A percentile compares a stretch with the other conserved stretches of the same genome.
Evolutionary conservation across 2,888 invertebrate species (phyloP).

Genomic region (Oxystoma pomonae): DNA sequence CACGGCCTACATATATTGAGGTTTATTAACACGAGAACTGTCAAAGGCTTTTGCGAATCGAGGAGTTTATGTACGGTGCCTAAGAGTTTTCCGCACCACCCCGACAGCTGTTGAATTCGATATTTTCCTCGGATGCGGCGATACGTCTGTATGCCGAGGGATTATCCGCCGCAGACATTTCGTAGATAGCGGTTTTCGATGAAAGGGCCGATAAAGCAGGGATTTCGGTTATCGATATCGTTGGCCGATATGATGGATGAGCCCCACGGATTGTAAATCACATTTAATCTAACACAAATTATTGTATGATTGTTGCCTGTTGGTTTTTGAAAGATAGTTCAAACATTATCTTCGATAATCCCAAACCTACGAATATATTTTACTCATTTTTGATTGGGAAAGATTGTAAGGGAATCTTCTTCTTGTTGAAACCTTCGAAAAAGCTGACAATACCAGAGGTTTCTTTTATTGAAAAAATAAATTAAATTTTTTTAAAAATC

Average conservation of each 20-base stretch:
- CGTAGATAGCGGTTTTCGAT: conserved; percentile 44
- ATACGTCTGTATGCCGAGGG: conserved; percentile 36
- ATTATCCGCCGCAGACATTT: conserved; percentile 44
- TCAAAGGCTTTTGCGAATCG: no score
- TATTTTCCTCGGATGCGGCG: neutral
- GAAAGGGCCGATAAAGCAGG: conserved; percentile 47
- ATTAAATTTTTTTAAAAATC: no score
- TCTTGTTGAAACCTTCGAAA: no score
- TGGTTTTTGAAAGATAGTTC: conserved; percentile 3
- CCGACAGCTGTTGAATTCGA: conserved; percentile 12
- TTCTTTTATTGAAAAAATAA: no score
- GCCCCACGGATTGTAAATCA: conserved; percentile 50
- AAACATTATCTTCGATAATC: conserved; percentile 22
- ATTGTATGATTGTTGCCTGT: conserved; percentile 39
- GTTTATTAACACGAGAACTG: no score
- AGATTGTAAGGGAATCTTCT: no score
- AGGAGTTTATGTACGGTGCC: no score
- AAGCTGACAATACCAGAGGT: no score
- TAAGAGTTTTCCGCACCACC: neutral
- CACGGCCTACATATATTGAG: no score
- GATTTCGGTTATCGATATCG: conserved; percentile 47
- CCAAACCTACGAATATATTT: no score
- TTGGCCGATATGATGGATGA: conserved; percentile 46
- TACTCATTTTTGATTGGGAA: no score
- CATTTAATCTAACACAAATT: conserved; percentile 47